These are phyloP conservation scores for Rhadina sibilatrix DNA, from an alignment of 2,113 vertebrate genomes.

Conservation along the genomic window DNA sequence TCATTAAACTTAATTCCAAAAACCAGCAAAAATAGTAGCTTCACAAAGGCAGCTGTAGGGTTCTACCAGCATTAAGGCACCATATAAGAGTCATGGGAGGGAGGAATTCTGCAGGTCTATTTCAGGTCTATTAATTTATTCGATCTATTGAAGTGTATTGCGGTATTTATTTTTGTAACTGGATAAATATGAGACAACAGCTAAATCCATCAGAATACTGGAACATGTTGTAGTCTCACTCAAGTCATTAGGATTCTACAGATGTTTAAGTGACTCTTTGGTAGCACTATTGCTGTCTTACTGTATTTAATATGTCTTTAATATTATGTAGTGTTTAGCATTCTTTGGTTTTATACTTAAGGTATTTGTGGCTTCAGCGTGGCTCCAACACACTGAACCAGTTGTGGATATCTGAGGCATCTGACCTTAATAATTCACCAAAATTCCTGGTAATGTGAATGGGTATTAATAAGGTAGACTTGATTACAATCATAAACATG, in stretches of 20 bases:
- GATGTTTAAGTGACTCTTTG: not conserved
- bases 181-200: not conserved
- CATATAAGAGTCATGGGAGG: not conserved
- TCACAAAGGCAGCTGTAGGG: not conserved
- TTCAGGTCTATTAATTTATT: not conserved
- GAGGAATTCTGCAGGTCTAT: not conserved
- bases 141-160: fast-evolving
- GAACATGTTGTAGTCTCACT: not conserved
- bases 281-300: not conserved
- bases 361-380: not conserved
- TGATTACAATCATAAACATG: not conserved
- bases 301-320: not conserved
- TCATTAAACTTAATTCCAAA: not conserved
- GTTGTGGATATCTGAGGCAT: not conserved
- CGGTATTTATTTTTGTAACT: not conserved
- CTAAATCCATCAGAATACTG: not conserved
- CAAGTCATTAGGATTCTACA: not conserved
- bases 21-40: not conserved
- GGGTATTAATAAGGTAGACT: not conserved
- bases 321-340: not conserved
- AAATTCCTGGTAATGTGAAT: not conserved
- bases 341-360: not conserved
- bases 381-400: not conserved
- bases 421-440: not conserved
- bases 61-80: not conserved